Conservation (phyloP, 2,888 invertebrate species). For the Hartigia nigra region DNA sequence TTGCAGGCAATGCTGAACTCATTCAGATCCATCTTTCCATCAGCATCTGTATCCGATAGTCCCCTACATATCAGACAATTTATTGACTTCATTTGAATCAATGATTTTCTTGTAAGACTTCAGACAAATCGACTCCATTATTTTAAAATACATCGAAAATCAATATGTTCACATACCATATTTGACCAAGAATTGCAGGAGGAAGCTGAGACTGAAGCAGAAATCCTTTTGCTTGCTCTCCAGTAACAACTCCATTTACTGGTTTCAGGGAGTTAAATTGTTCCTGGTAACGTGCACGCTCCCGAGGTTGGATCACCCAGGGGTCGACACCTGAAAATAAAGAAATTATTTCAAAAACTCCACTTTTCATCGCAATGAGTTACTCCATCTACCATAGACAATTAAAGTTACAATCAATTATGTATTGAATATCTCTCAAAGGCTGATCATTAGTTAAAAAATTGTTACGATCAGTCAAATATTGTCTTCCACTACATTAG, state of each 20-base stretch:
- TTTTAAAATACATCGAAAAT: neutral
- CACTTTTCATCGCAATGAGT: neutral
- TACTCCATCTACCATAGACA: neutral
- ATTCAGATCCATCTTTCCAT: conserved; percentile 95
- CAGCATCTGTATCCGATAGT: conserved; percentile 94
- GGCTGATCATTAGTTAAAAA: neutral
- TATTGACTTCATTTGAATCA: neutral
- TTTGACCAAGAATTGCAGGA: conserved; percentile 89
- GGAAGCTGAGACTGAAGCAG: conserved; percentile 93
- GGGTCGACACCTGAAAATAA: conserved; percentile 72
- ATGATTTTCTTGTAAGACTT: conserved; percentile 5
- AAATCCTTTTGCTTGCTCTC: conserved; percentile 93
- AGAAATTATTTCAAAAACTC: neutral
- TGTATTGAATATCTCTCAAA: neutral
- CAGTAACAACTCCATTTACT: conserved; percentile 87
- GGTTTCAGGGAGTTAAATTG: conserved; percentile 93
- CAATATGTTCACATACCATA: conserved; percentile 78
- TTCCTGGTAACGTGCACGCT: conserved; percentile 88
- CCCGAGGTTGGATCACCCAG: conserved; percentile 89
- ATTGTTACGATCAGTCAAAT: neutral
- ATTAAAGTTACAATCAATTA: too few species aligned
- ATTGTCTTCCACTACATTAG: neutral
- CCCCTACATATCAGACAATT: conserved; percentile 69
- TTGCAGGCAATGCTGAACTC: conserved; percentile 99
- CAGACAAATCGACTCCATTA: conserved; percentile 6